Evolutionary conservation across 2,888 invertebrate species (phyloP).

Genomic region (Lordiphosa fenestrarum): DNA sequence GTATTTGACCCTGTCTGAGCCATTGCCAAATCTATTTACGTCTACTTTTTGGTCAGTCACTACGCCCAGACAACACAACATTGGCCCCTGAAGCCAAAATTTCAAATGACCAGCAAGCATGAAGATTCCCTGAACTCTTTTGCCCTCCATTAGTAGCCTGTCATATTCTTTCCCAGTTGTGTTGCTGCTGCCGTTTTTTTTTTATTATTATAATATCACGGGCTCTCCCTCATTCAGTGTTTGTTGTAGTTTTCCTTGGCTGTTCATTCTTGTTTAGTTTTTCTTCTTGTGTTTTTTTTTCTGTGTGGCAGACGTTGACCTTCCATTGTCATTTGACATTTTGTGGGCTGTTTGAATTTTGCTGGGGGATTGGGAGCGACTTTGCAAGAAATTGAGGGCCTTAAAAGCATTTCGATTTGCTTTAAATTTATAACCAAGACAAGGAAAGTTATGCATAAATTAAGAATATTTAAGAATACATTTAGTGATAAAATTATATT

Average conservation of each 20-base stretch:
- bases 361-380: background rate
- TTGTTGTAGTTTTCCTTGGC: conserved; percentile 24
- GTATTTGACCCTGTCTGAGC: background rate
- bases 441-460: no score
- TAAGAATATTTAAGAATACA: no score
- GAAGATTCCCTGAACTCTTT: conserved; percentile 33
- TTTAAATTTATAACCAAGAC: conserved; percentile 12
- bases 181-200: conserved; percentile 16
- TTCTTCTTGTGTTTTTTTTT: conserved; percentile 13
- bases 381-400: conserved; percentile 26
- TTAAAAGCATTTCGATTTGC: conserved; percentile 24
- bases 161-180: conserved; percentile 32
- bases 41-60: conserved; percentile 37
- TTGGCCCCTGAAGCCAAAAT: conserved; percentile 21
- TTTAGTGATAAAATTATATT: no score
- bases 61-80: conserved; percentile 44
- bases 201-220: conserved; percentile 36
- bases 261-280: conserved; percentile 33
- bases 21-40: conserved; percentile 8
- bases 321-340: conserved; percentile 58
- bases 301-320: conserved; percentile 45
- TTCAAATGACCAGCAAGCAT: conserved; percentile 25
- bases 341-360: conserved; percentile 32
- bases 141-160: conserved; percentile 53
- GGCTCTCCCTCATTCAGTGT: conserved; percentile 24